A percentile compares a stretch with the other conserved stretches of the same genome.
phyloP scores from a whole-genome alignment of 2,888 invertebrate species.

The Trissolcus japonicus region DNA sequence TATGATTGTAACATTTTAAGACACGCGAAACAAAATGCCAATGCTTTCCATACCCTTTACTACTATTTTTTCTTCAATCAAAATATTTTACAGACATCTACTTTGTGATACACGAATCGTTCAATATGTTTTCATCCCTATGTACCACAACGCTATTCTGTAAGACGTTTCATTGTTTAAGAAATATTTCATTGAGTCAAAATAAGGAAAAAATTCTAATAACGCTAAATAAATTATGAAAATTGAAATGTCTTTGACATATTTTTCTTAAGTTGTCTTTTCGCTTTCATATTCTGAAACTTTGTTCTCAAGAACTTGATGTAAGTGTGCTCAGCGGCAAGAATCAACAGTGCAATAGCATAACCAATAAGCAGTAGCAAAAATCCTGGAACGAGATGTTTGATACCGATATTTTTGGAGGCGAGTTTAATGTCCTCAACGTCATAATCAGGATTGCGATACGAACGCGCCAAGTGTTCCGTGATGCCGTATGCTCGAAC shows the following conservation, averaged over 20 bases:
- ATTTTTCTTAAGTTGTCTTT: too few species aligned
- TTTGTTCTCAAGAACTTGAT: not conserved
- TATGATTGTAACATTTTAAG: conserved; percentile 45
- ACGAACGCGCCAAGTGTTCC: conserved; percentile 52
- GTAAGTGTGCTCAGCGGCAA: conserved; percentile 8
- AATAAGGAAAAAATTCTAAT: too few species aligned
- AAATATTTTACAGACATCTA: not conserved
- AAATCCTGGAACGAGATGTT: conserved; percentile 48
- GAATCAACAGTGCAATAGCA: conserved; percentile 7
- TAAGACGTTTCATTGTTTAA: not conserved
- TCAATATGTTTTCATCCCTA: conserved; percentile 7
- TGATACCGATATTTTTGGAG: conserved; percentile 39
- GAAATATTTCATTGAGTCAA: too few species aligned
- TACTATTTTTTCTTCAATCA: not conserved
- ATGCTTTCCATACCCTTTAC: not conserved
- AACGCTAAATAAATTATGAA: too few species aligned
- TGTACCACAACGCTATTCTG: not conserved
- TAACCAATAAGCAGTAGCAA: conserved; percentile 38
- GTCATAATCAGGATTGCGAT: conserved; percentile 7
- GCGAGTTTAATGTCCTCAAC: conserved; percentile 12
- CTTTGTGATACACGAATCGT: not conserved
- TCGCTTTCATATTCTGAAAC: too few species aligned
- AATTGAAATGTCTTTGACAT: too few species aligned
- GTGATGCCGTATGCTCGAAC: conserved; percentile 63
- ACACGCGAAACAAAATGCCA: conserved; percentile 3